A percentile compares a stretch with the other conserved stretches of the same genome.
These are phyloP conservation scores for Aphelenchoides fujianensis DNA, from an alignment of 1,140 invertebrate species.

Conservation along the genomic window DNA sequence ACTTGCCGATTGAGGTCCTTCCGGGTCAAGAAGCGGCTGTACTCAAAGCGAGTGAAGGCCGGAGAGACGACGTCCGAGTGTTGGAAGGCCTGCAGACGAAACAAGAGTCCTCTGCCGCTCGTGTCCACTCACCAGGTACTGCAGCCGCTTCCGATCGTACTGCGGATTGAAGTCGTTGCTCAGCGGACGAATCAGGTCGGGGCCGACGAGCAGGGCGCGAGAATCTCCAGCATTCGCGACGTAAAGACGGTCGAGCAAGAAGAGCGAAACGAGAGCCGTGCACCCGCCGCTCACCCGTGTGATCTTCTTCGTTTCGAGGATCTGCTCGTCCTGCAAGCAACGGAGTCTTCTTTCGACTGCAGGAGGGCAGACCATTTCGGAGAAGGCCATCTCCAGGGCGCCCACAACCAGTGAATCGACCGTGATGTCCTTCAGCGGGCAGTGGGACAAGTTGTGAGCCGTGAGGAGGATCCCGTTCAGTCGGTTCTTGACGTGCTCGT, in stretches of 20 bases:
- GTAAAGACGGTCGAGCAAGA: slow-evolving; percentile 77
- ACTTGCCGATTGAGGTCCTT: slow-evolving; percentile 74
- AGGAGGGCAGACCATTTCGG: slow-evolving; percentile 69
- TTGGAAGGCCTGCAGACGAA: slow-evolving; percentile 66
- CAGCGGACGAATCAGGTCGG: slow-evolving; percentile 65
- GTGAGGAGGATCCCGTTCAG: slow-evolving; percentile 47
- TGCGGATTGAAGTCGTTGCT: slow-evolving; percentile 75
- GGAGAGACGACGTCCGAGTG: slow-evolving; percentile 70
- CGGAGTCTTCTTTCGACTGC: slow-evolving; percentile 4
- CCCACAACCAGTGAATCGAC: slow-evolving; percentile 71
- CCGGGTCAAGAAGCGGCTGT: slow-evolving; percentile 69
- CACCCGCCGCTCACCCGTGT: slow-evolving; percentile 73
- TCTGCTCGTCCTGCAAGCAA: slow-evolving; percentile 68
- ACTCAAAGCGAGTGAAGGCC: slow-evolving; percentile 75
- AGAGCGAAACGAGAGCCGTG: slow-evolving; percentile 75
- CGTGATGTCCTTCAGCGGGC: slow-evolving; percentile 56
- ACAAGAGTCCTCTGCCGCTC: slow-evolving; percentile 15
- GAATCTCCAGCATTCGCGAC: slow-evolving; percentile 83
- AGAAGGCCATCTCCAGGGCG: slow-evolving; percentile 72
- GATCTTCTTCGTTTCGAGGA: slow-evolving; percentile 69
- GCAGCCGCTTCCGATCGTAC: slow-evolving; percentile 70
- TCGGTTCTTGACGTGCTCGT: slow-evolving; percentile 72
- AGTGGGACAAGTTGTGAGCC: slow-evolving; percentile 30
- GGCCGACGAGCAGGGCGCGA: slow-evolving; percentile 70
- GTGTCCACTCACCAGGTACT: slow-evolving; percentile 66